These are phyloP conservation scores for Ostrea edulis DNA, from an alignment of 1,140 invertebrate species.

Conservation along the genomic window DNA sequence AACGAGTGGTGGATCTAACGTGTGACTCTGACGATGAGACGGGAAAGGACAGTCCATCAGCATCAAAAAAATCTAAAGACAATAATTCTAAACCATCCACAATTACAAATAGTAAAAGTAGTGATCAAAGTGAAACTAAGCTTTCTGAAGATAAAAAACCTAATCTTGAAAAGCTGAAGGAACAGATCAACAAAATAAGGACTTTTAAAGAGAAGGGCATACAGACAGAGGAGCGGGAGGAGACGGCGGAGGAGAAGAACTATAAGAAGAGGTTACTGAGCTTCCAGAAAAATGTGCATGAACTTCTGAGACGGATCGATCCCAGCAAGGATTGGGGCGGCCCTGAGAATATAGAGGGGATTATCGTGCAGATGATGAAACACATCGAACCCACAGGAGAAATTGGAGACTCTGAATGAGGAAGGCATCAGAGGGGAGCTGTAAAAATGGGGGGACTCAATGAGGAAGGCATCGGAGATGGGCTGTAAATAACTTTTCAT, in stretches of 20 bases:
- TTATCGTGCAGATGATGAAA: slow-evolving; percentile 70
- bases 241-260: slow-evolving; percentile 23
- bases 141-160: slow-evolving; percentile 43
- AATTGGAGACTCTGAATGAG: neutral
- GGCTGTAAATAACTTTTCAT: too few relatives aligned
- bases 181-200: slow-evolving; percentile 6
- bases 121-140: neutral
- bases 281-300: slow-evolving; percentile 65
- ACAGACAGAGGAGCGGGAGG: slow-evolving; percentile 12
- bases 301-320: slow-evolving; percentile 67
- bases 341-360: slow-evolving; percentile 62
- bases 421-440: neutral
- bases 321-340: slow-evolving; percentile 67
- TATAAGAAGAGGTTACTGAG: slow-evolving; percentile 44
- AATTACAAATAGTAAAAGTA: neutral
- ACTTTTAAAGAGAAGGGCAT: neutral
- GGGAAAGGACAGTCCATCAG: neutral
- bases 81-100: slow-evolving; percentile 25
- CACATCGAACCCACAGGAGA: slow-evolving; percentile 23
- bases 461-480: neutral
- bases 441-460: neutral
- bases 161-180: slow-evolving; percentile 31
- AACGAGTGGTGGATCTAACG: slow-evolving; percentile 51
- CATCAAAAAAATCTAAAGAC: slow-evolving; percentile 21
- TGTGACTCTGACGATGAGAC: neutral